Evolutionary conservation across 1,140 invertebrate genomes (phyloP).

Genomic region (Drosophila punjabiensis): DNA sequence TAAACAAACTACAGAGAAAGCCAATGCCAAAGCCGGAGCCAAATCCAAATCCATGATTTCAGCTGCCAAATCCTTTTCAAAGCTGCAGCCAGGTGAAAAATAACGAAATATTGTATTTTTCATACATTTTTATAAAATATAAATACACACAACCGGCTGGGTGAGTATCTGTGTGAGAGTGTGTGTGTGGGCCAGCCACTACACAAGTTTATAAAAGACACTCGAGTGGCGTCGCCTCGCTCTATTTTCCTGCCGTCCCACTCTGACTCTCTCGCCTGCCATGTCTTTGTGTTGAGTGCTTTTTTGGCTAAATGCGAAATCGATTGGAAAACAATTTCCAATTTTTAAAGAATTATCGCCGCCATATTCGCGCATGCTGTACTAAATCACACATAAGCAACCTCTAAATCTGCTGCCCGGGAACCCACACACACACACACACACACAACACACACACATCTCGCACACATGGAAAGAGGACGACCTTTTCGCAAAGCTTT

Average conservation of each 20-base stretch:
- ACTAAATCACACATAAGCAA: conserved; percentile 85
- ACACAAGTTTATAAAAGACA: conserved; percentile 69
- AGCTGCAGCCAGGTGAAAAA: conserved; percentile 77
- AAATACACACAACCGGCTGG: conserved; percentile 36
- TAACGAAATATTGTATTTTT: conserved; percentile 67
- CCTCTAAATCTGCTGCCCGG: conserved; percentile 85
- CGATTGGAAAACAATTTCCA: conserved; percentile 86
- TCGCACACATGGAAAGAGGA: conserved; percentile 7
- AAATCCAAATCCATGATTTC: conserved; percentile 75
- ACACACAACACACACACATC: conserved; percentile 9
- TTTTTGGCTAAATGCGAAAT: conserved; percentile 85
- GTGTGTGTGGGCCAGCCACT: conserved; percentile 23
- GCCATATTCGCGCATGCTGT: conserved; percentile 85
- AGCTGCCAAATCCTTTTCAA: conserved; percentile 75
- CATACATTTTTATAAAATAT: conserved; percentile 61
- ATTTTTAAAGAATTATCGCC: conserved; percentile 86
- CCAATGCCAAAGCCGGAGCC: conserved; percentile 43
- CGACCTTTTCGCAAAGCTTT: conserved; percentile 75
- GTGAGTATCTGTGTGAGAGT: not conserved
- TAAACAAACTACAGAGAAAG: conserved; percentile 61
- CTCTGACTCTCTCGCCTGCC: conserved; percentile 1
- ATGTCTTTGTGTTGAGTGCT: conserved; percentile 64
- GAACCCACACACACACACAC: conserved; percentile 10
- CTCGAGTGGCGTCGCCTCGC: conserved; percentile 21
- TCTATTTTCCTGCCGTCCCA: not conserved